Conservation (phyloP, 2,113 vertebrate species). For the Cynopterus brachyotis region DNA sequence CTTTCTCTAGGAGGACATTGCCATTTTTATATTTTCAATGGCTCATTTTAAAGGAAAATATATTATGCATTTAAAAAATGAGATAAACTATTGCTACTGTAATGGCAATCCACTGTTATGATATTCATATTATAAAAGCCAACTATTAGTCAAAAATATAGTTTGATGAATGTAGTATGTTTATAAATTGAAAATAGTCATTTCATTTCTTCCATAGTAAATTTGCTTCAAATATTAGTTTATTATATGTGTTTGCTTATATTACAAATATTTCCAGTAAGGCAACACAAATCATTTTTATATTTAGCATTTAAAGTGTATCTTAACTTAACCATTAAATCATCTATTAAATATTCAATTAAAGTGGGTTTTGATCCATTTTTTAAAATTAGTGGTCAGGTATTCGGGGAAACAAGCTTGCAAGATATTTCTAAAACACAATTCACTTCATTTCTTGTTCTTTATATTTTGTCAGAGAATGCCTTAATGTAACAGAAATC, state of each 20-base stretch:
- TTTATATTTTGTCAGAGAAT: slow-evolving; percentile 93
- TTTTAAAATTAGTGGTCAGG: slow-evolving; percentile 89
- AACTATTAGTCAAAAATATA: slow-evolving; percentile 77
- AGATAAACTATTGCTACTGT: slow-evolving; percentile 63
- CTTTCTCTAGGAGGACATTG: slow-evolving; percentile 30
- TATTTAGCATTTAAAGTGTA: slow-evolving; percentile 83
- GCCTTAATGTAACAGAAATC: slow-evolving; percentile 97
- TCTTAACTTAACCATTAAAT: slow-evolving; percentile 82
- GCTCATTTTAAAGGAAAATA: slow-evolving; percentile 57
- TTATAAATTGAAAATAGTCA: slow-evolving; percentile 69
- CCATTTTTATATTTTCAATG: slow-evolving; percentile 56
- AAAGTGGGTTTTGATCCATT: slow-evolving; percentile 84
- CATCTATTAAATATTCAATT: slow-evolving; percentile 85
- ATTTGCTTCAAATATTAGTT: slow-evolving; percentile 80
- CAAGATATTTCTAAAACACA: slow-evolving; percentile 83
- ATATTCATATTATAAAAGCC: slow-evolving; percentile 74
- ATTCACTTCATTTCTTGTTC: slow-evolving; percentile 88
- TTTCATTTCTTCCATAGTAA: slow-evolving; percentile 70
- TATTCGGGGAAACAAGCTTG: slow-evolving; percentile 86
- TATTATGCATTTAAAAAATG: slow-evolving; percentile 51
- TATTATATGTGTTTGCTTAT: slow-evolving; percentile 81
- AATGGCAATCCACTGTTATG: slow-evolving; percentile 71
- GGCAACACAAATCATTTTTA: slow-evolving; percentile 87
- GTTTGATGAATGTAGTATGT: slow-evolving; percentile 74
- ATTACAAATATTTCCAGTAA: slow-evolving; percentile 89